phyloP scores from a whole-genome alignment of 2,113 vertebrate species.

The Crotophaga sulcirostris region DNA sequence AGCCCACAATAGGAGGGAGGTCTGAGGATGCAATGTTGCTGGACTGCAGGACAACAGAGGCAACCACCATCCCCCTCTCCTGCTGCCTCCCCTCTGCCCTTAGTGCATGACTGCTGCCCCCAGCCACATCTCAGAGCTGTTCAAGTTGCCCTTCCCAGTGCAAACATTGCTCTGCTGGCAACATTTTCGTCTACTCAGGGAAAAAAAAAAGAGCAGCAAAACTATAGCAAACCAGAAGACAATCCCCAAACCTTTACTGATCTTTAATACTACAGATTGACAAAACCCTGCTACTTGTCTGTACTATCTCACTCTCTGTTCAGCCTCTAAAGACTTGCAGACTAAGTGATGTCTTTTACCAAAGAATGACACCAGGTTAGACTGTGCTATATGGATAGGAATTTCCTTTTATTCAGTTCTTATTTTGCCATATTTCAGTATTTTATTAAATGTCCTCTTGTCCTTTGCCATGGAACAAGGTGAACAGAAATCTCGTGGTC shows the following conservation, averaged over 20 bases:
- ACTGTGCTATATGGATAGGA: not conserved
- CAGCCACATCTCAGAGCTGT: fast-evolving
- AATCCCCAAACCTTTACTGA: not conserved
- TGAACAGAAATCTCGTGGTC: not conserved
- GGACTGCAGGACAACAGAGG: not conserved
- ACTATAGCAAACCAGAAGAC: not conserved
- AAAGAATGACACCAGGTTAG: not conserved
- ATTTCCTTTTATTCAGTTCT: not conserved
- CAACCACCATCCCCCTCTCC: fast-evolving
- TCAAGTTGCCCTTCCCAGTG: not conserved
- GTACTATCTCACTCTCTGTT: not conserved
- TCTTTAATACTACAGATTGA: not conserved
- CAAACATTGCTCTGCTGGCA: not conserved
- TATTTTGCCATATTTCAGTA: not conserved
- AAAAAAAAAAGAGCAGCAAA: not conserved
- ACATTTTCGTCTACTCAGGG: not conserved
- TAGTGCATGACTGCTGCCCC: not conserved
- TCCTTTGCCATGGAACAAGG: not conserved
- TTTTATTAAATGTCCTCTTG: not conserved
- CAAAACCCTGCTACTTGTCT: not conserved
- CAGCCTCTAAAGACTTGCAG: not conserved
- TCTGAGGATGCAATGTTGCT: not conserved
- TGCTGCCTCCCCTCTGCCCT: not conserved
- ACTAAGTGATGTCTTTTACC: not conserved
- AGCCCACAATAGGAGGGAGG: not conserved